These are phyloP conservation scores for Loriculus beryllinus DNA, from an alignment of 2,797 vertebrate genomes.

Conservation along the genomic window DNA sequence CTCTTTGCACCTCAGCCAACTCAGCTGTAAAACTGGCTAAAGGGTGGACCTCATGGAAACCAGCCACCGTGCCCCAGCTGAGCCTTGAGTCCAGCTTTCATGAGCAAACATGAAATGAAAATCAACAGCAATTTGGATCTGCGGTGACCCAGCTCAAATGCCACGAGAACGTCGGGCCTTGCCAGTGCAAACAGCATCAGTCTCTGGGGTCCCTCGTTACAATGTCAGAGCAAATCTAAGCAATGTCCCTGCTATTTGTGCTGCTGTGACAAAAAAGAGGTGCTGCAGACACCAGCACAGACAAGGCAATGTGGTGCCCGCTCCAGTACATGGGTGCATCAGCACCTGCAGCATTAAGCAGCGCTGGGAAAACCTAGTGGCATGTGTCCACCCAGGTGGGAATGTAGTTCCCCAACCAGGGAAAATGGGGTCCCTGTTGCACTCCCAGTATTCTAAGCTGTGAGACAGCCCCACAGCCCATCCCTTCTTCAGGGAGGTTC, in stretches of 20 bases:
- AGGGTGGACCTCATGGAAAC: conserved; percentile 33
- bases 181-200: neutral
- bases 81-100: neutral
- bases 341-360: rapidly evolving
- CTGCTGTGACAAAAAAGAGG: neutral
- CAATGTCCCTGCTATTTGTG: neutral
- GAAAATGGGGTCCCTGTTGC: rapidly evolving
- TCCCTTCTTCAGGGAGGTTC: neutral
- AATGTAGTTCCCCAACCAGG: rapidly evolving
- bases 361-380: neutral
- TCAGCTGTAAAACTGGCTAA: conserved; percentile 71
- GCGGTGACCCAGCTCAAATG: conserved; percentile 15
- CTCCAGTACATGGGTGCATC: rapidly evolving
- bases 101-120: conserved; percentile 58
- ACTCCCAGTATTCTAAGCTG: neutral
- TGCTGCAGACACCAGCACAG: neutral
- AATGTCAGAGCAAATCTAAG: conserved; percentile 37
- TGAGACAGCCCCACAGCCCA: neutral
- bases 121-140: conserved; percentile 44
- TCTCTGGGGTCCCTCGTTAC: neutral
- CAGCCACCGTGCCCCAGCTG: neutral
- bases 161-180: conserved; percentile 7
- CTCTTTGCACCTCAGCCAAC: conserved; percentile 60
- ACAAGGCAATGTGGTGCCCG: rapidly evolving
- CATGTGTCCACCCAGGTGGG: rapidly evolving